Percentiles rank a stretch among this genome's conserved stretches.
phyloP scores from a whole-genome alignment of 2,113 vertebrate species.

The Axis porcinus region DNA sequence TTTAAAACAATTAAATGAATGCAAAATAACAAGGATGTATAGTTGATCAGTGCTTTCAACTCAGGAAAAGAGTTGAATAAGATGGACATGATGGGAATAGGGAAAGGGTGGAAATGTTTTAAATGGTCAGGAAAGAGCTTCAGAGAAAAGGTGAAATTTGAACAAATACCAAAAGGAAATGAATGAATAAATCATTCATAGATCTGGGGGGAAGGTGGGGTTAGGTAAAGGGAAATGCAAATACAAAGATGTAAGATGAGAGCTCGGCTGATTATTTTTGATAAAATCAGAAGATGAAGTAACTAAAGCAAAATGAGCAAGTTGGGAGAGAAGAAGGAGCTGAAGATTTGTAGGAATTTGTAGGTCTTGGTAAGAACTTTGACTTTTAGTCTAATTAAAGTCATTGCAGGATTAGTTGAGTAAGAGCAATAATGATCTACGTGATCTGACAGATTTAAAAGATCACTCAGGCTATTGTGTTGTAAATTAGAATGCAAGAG shows the following conservation, averaged over 20 bases:
- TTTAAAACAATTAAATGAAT: background rate
- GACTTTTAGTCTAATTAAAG: background rate
- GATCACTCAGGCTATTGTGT: background rate
- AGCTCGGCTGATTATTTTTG: background rate
- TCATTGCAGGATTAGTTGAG: background rate
- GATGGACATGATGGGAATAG: background rate
- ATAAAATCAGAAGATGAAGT: background rate
- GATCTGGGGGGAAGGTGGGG: background rate
- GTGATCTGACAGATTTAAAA: background rate
- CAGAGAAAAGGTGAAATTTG: background rate
- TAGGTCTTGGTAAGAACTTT: background rate
- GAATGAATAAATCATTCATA: background rate
- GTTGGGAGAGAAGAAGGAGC: background rate
- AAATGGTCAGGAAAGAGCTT: background rate
- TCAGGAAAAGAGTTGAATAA: background rate
- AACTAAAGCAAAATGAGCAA: background rate
- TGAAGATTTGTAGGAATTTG: background rate
- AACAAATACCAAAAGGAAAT: background rate
- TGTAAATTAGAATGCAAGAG: background rate
- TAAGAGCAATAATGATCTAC: background rate
- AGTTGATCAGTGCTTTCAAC: background rate
- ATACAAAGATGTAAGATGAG: background rate
- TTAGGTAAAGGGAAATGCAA: background rate
- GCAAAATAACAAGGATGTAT: background rate
- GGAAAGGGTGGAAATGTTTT: background rate